These are phyloP conservation scores for Ptychodera flava DNA, from an alignment of 35 echinoderm and acorn worm genomes.

Conservation along the genomic window DNA sequence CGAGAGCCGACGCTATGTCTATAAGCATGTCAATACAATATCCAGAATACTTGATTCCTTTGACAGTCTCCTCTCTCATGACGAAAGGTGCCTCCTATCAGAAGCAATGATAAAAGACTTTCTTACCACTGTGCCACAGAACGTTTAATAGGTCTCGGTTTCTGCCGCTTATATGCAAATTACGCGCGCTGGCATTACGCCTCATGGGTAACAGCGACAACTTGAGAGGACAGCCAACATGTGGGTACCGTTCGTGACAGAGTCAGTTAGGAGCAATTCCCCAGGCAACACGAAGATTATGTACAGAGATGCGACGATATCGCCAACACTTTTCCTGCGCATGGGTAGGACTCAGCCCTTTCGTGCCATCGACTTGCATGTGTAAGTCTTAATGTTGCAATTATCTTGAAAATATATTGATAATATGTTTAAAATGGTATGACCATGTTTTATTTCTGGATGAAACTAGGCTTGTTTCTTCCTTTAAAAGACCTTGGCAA, in stretches of 20 bases:
- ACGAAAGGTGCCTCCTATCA: conserved; percentile 91
- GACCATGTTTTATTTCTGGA: too few relatives aligned
- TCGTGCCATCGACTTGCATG: too few relatives aligned
- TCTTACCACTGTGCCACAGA: neutral
- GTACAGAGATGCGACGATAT: too few relatives aligned
- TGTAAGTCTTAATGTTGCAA: too few relatives aligned
- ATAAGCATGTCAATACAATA: conserved; percentile 92
- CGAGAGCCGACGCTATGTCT: conserved; percentile 45
- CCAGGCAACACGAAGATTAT: too few relatives aligned
- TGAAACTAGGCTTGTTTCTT: too few relatives aligned
- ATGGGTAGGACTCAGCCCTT: too few relatives aligned
- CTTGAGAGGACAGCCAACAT: neutral
- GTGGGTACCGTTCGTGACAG: neutral
- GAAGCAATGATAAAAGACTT: neutral
- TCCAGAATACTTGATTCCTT: conserved; percentile 66
- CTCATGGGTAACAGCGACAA: neutral
- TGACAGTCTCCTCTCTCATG: conserved; percentile 53
- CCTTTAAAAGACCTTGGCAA: too few relatives aligned
- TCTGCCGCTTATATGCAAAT: neutral
- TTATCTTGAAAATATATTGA: too few relatives aligned
- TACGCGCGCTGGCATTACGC: neutral
- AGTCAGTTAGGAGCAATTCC: neutral
- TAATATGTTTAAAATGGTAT: too few relatives aligned
- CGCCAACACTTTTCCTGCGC: too few relatives aligned
- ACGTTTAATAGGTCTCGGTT: neutral